Percentiles rank a stretch among this genome's conserved stretches.
Conservation (phyloP, 2,797 vertebrate genomes). For the Setipinna tenuifilis region DNA sequence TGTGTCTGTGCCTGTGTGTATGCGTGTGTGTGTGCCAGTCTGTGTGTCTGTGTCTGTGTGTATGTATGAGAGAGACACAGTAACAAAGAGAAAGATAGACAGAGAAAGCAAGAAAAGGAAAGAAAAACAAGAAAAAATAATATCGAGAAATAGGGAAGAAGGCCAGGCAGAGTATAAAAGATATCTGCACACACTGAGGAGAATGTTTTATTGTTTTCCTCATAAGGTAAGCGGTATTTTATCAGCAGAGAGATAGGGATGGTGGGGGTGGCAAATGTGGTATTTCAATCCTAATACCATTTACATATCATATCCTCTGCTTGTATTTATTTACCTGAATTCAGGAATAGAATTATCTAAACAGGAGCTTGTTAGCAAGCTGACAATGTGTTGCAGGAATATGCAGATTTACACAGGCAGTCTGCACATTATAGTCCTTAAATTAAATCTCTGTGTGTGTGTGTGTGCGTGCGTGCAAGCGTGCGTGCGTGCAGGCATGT, state of each 20-base stretch:
- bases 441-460: neutral
- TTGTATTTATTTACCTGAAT: neutral
- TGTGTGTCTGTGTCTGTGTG: too few species aligned
- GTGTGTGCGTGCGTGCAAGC: neutral
- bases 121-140: too few species aligned
- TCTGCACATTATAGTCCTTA: conserved; percentile 1
- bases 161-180: too few species aligned
- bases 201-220: too few species aligned
- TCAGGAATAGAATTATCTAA: neutral
- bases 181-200: too few species aligned
- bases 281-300: neutral
- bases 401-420: neutral
- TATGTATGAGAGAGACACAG: neutral
- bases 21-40: neutral
- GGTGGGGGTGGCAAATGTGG: neutral
- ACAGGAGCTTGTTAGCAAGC: conserved; percentile 1
- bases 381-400: neutral
- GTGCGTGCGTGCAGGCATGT: neutral
- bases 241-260: neutral
- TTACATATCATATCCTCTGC: neutral
- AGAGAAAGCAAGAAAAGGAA: too few species aligned
- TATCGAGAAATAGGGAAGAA: too few species aligned
- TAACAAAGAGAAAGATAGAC: neutral
- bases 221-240: neutral
- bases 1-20: neutral